A percentile compares a stretch with the other conserved stretches of the same genome.
Conservation (phyloP, 2,113 vertebrate genomes). For the Myotis lucifugus region DNA sequence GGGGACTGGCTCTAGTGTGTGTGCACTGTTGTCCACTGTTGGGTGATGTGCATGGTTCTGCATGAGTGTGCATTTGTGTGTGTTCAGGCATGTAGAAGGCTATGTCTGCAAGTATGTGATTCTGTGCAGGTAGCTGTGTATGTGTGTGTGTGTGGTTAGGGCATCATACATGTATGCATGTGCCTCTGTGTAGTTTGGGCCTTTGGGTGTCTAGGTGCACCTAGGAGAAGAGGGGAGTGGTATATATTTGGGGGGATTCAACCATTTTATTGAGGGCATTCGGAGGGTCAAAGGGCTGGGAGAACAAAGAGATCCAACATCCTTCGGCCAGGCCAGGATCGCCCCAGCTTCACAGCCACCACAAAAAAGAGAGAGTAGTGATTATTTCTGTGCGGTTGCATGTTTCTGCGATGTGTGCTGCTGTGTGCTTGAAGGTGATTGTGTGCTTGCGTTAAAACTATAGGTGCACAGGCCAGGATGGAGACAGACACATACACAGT, state of each 20-base stretch:
- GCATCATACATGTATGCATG: not conserved
- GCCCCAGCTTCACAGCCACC: not conserved
- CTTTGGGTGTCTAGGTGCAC: not conserved
- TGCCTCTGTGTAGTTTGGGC: not conserved
- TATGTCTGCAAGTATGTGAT: not conserved
- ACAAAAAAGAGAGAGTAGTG: not conserved
- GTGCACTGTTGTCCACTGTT: no score
- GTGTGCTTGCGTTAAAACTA: not conserved
- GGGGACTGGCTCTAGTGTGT: not conserved
- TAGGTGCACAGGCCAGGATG: not conserved
- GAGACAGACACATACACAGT: not conserved
- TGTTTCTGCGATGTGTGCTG: not conserved
- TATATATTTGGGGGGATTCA: not conserved
- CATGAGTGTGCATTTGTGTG: not conserved
- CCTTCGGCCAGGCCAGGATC: not conserved
- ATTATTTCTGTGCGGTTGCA: not conserved
- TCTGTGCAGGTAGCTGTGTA: not conserved
- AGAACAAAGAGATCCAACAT: not conserved
- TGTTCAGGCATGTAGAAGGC: not conserved
- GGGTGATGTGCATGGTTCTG: no score
- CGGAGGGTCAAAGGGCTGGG: not conserved
- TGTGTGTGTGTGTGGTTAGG: not conserved
- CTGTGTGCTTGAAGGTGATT: not conserved
- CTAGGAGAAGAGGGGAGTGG: not conserved
- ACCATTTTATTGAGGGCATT: not conserved